These are phyloP conservation scores for Pseudoatta argentina DNA, from an alignment of 1,140 invertebrate genomes.

Conservation along the genomic window DNA sequence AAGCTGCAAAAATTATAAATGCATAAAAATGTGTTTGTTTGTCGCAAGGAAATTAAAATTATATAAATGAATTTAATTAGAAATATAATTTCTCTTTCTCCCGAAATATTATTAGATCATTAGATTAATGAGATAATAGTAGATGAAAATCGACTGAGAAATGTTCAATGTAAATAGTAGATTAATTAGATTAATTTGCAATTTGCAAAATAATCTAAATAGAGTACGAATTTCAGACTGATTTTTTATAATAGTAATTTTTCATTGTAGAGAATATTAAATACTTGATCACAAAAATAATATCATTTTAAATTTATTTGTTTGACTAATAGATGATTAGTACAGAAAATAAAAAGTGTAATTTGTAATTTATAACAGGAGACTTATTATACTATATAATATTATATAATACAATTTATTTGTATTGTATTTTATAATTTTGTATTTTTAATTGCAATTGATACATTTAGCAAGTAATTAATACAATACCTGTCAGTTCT, in stretches of 20 bases:
- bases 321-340: background rate
- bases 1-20: slow-evolving; percentile 69
- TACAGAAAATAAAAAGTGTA: background rate
- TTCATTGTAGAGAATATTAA: background rate
- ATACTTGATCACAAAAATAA: background rate
- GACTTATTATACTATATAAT: background rate
- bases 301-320: background rate
- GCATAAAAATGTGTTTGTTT: background rate
- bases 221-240: background rate
- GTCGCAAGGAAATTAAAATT: background rate
- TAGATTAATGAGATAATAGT: background rate
- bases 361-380: background rate
- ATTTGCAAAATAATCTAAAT: too few relatives aligned
- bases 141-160: too few relatives aligned
- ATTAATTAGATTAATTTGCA: too few relatives aligned
- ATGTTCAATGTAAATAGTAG: too few relatives aligned
- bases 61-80: background rate
- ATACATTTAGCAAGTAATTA: background rate
- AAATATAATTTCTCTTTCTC: background rate
- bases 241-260: background rate
- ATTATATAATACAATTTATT: background rate
- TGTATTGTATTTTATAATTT: background rate
- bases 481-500: slow-evolving; percentile 62
- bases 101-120: background rate
- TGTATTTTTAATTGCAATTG: background rate